These are phyloP conservation scores for Cheilosia scutellata DNA, from an alignment of 2,888 invertebrate species.

Conservation along the genomic window DNA sequence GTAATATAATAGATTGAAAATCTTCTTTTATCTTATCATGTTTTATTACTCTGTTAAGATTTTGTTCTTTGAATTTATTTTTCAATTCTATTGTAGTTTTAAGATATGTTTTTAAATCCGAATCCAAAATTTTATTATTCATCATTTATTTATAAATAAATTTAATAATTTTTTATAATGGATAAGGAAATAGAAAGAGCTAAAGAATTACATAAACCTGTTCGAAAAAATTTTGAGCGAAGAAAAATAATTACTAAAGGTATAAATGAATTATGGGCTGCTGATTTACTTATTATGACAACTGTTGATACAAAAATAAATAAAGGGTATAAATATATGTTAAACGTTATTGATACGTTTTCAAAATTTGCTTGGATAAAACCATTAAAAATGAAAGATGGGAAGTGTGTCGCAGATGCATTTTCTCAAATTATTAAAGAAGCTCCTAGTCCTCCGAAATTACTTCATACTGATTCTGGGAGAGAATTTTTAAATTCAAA, in stretches of 20 bases:
- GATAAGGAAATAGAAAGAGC: too few relatives aligned
- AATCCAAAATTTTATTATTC: too few relatives aligned
- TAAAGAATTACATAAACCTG: conserved; percentile 13
- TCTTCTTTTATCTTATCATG: too few relatives aligned
- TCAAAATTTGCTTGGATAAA: conserved; percentile 38
- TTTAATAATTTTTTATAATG: too few relatives aligned
- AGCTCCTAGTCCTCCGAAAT: conserved; percentile 35
- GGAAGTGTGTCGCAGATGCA: conserved; percentile 13
- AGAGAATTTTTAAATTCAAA: conserved; percentile 78
- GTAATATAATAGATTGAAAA: too few relatives aligned
- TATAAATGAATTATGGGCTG: conserved; percentile 49
- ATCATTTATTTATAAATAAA: too few relatives aligned
- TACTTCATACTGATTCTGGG: conserved; percentile 68
- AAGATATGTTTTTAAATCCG: too few relatives aligned
- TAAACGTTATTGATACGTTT: conserved; percentile 40
- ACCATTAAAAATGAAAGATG: conserved; percentile 32
- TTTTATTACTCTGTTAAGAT: too few relatives aligned
- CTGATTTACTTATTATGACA: conserved; percentile 50
- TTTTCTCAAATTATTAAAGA: conserved; percentile 45
- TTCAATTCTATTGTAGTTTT: too few relatives aligned
- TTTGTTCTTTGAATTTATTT: too few relatives aligned
- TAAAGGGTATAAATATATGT: conserved; percentile 36
- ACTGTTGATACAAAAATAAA: conserved; percentile 45
- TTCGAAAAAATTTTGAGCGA: conserved; percentile 36
- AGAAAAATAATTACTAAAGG: conserved; percentile 54